A percentile compares a stretch with the other conserved stretches of the same genome.
Conservation (phyloP, 2,797 vertebrate genomes). For the Rhinogobio ventralis region DNA sequence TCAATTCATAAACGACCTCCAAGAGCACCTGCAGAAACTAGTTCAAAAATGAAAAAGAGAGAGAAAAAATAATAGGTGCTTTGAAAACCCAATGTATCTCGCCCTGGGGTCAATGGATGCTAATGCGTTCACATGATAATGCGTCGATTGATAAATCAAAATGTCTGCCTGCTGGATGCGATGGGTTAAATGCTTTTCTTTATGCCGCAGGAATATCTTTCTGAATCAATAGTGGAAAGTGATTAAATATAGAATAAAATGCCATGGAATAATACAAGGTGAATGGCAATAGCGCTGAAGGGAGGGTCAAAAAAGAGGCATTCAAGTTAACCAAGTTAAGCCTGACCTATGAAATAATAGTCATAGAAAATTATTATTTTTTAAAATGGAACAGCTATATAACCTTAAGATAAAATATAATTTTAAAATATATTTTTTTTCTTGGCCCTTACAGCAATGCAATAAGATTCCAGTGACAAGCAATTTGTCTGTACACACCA, state of each 20-base stretch:
- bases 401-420: background rate
- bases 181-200: constrained; percentile 58
- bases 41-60: constrained; percentile 49
- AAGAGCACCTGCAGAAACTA: constrained; percentile 50
- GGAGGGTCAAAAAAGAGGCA: background rate
- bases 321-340: background rate
- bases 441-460: background rate
- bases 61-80: constrained; percentile 56
- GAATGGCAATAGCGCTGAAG: constrained; percentile 38
- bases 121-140: constrained; percentile 66
- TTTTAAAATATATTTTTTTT: too few species aligned
- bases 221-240: constrained; percentile 59
- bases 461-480: background rate
- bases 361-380: background rate
- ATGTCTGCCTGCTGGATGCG: constrained; percentile 48
- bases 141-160: constrained; percentile 63
- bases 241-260: constrained; percentile 57
- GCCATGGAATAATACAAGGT: constrained; percentile 32
- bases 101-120: constrained; percentile 10
- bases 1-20: constrained; percentile 23
- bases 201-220: constrained; percentile 42
- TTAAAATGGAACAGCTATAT: background rate
- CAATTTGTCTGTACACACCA: background rate
- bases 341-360: background rate
- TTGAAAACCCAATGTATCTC: constrained; percentile 45